Evolutionary conservation across 1,140 invertebrate genomes (phyloP).

Genomic region (Heliconius nattereri): DNA sequence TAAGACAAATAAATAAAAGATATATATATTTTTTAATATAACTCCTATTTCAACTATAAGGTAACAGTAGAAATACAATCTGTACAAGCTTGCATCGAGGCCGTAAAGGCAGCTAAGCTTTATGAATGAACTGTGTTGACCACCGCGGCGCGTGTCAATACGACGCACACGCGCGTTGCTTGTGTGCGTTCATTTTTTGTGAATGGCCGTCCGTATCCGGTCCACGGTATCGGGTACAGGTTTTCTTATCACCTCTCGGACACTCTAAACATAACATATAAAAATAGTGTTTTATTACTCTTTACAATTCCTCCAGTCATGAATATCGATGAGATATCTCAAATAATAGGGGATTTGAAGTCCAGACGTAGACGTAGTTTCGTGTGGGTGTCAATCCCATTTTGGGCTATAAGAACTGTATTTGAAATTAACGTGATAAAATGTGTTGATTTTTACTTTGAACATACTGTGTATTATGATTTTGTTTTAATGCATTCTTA

Average conservation of each 20-base stretch:
- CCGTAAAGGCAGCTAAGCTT: slow-evolving; percentile 66
- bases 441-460: slow-evolving; percentile 32
- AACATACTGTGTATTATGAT: too few species aligned
- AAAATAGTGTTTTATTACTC: slow-evolving; percentile 79
- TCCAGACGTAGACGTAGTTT: slow-evolving; percentile 42
- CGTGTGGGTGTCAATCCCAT: slow-evolving; percentile 70
- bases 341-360: slow-evolving; percentile 60
- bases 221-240: slow-evolving; percentile 70
- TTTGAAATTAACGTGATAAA: slow-evolving; percentile 66
- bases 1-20: too few species aligned
- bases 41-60: neutral
- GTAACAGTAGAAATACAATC: neutral
- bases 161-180: slow-evolving; percentile 24
- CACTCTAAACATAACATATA: slow-evolving; percentile 79
- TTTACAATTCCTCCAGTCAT: slow-evolving; percentile 69
- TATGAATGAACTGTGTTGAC: slow-evolving; percentile 74
- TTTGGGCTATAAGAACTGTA: slow-evolving; percentile 62
- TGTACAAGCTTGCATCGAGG: slow-evolving; percentile 49
- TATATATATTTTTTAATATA: neutral
- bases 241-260: slow-evolving; percentile 77
- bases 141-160: slow-evolving; percentile 6
- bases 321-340: slow-evolving; percentile 67
- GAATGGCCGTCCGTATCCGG: slow-evolving; percentile 79
- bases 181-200: slow-evolving; percentile 73
- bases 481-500: too few species aligned